Base-by-base conservation (phyloP, 2,888 invertebrate genomes). In the Apodemia hepburni region DNA sequence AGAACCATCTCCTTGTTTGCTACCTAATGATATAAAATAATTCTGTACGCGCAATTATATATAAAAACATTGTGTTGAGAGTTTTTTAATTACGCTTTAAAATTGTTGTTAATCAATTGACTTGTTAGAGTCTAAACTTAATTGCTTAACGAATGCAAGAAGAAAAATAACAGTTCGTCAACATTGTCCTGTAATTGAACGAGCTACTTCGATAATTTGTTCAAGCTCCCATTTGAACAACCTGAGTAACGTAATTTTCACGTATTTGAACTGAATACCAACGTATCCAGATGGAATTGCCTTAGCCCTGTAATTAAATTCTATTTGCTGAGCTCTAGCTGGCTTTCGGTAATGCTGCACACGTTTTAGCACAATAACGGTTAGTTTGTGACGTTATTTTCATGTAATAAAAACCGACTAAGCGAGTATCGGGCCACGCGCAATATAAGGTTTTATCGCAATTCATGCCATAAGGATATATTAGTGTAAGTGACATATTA, bases 291-390 rank as follows among this genome's bases (percentile, higher is more conserved):
- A 57, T 57, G 54, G 6, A 57, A 57, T 57, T 57, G 54, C 27
- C 54, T 54, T 54, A 27, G 54, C 54, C 27, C 54, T 54, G 54
- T 54, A 54, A 54, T 54, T 54, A 54, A 54, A 54, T 54, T 54
- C 54, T 54, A 54, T 54, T 54, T 54, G 54, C 54, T 54, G 54
- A 27, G 22, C 54, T 54, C 54, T 15, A 27, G 54, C 54, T 15
- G 15, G 12, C 27, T 27, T 15, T 51, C 22, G 51, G 51, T 54
- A 27, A 54, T 54, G 54, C 54, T 54, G 22, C 54, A 54, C 54
- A 54, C 54, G 54, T 54, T 22, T 54, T 17, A 54, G 22, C 22
- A 54, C 22, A 54, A 54, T 54, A 54, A 54, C 45, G 54, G 54
- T 54, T 22, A 54, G 54, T 22, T 49, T 49, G 45, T n/a, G 18